These are phyloP conservation scores for Ploceus nigricollis DNA, from an alignment of 2,113 vertebrate species.

Conservation along the genomic window DNA sequence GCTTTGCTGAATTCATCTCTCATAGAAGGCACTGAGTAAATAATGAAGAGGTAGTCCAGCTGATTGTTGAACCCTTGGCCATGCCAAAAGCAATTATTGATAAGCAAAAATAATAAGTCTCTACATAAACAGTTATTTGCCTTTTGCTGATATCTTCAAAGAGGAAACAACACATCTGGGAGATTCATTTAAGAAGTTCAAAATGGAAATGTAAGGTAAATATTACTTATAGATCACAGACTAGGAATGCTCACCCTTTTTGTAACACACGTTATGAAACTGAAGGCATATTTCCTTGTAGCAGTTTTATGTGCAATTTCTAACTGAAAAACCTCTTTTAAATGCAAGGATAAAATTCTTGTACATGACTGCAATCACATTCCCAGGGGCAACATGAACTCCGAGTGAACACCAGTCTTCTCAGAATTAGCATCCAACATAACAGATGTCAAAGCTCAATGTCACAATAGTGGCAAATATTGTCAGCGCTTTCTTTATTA, in stretches of 20 bases:
- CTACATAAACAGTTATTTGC: background rate
- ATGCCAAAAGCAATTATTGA: background rate
- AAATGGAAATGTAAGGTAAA: slow-evolving; percentile 19
- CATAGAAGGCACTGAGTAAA: background rate
- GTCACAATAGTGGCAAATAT: background rate
- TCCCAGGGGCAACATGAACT: background rate
- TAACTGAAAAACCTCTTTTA: background rate
- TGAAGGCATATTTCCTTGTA: background rate
- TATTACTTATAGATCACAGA: background rate
- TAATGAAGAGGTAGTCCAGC: background rate
- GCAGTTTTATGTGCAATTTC: background rate
- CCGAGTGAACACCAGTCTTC: background rate
- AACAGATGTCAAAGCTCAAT: background rate
- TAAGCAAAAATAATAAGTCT: background rate
- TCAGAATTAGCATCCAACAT: background rate
- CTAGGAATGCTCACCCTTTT: background rate
- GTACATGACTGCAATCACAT: background rate
- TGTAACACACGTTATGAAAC: background rate
- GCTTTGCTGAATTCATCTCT: background rate
- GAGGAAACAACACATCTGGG: slow-evolving; percentile 18
- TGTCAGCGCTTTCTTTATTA: background rate
- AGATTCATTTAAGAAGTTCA: slow-evolving; percentile 21
- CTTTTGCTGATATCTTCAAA: background rate
- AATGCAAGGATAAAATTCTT: background rate
- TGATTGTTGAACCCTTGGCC: background rate